Percentiles rank a stretch among this genome's conserved stretches.
Evolutionary conservation across 2,113 vertebrate species (phyloP).

Genomic region (Barbus barbus): DNA sequence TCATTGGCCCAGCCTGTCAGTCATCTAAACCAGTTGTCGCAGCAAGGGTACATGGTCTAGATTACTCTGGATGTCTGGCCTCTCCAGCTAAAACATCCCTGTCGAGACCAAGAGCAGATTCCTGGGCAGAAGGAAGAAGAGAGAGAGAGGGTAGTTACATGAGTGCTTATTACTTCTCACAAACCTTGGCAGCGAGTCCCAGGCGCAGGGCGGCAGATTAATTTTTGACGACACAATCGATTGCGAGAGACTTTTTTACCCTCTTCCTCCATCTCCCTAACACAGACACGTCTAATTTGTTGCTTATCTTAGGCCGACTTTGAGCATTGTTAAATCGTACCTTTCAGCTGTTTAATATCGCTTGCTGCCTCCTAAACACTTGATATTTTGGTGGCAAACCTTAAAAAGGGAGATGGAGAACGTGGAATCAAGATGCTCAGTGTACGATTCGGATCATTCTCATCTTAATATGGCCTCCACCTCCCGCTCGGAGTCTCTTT

Average conservation of each 20-base stretch:
- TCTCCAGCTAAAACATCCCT: conserved; percentile 29
- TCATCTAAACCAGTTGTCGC: conserved; percentile 27
- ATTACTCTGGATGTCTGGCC: conserved; percentile 16
- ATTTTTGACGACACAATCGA: conserved; percentile 91
- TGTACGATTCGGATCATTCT: conserved; percentile 64
- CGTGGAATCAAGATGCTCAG: conserved; percentile 50
- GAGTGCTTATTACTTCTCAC: conserved; percentile 81
- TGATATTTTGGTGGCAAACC: conserved; percentile 37
- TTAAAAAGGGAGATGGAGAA: conserved; percentile 27
- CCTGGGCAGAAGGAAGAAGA: conserved; percentile 6
- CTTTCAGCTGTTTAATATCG: conserved; percentile 93
- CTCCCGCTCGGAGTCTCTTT: conserved; percentile 49
- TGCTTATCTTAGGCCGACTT: conserved; percentile 91
- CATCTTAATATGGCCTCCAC: conserved; percentile 61
- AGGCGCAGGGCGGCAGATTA: conserved; percentile 85
- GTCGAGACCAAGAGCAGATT: conserved; percentile 6
- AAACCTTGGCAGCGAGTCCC: conserved; percentile 80
- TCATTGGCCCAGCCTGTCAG: conserved; percentile 14
- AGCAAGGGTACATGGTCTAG: conserved; percentile 2
- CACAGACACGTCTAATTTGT: conserved; percentile 89
- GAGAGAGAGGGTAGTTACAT: conserved; percentile 44
- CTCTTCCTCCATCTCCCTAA: conserved; percentile 76
- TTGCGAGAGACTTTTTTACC: conserved; percentile 49
- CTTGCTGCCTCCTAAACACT: conserved; percentile 75
- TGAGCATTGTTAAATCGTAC: conserved; percentile 93